Conservation (phyloP, 1,140 invertebrate species). For the Heliconius congener region DNA sequence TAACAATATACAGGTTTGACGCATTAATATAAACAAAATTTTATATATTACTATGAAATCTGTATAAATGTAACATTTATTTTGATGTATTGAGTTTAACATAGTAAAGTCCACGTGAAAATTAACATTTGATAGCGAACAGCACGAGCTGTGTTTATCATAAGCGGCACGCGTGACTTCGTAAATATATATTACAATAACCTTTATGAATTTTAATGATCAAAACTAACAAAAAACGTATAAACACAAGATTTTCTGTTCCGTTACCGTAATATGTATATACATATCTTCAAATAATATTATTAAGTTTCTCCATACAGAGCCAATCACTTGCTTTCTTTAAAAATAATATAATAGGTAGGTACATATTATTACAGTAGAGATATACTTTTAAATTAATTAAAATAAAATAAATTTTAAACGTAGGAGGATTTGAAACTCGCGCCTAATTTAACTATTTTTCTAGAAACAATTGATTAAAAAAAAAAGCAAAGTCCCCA, state of each 20-base stretch:
- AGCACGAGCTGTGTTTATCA: conserved; percentile 5
- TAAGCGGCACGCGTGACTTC: conserved; percentile 23
- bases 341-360: no score
- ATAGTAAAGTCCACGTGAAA: conserved; percentile 23
- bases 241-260: neutral
- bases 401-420: no score
- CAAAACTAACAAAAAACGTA: conserved; percentile 4
- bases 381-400: no score
- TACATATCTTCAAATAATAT: no score
- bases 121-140: conserved; percentile 10
- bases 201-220: conserved; percentile 33
- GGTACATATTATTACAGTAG: no score
- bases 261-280: neutral
- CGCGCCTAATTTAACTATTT: no score
- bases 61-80: conserved; percentile 3
- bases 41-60: neutral
- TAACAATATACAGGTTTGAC: neutral
- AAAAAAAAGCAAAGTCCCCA: no score
- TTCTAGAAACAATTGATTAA: no score
- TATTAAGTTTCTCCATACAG: no score
- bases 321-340: no score
- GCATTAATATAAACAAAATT: neutral
- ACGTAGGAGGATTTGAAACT: no score
- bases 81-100: neutral
- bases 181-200: conserved; percentile 32